Conservation (phyloP, 1,140 invertebrate species). For the Steinernema feltiae region DNA sequence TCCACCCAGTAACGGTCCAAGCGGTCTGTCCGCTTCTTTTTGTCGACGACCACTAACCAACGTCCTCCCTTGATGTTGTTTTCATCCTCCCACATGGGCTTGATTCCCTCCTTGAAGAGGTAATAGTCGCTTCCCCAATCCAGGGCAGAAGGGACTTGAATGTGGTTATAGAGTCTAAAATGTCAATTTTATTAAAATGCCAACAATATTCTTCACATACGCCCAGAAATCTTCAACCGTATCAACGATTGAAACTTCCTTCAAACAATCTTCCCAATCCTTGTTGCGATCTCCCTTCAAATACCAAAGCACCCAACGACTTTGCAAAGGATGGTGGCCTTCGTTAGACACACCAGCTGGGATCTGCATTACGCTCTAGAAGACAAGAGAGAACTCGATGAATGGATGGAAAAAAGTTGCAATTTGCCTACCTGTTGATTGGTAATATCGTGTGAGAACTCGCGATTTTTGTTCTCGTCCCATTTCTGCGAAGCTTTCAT, state of each 20-base stretch:
- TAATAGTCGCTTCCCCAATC: slow-evolving; percentile 86
- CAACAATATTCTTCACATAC: no score
- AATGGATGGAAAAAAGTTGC: no score
- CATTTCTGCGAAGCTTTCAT: no score
- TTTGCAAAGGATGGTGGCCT: slow-evolving; percentile 93
- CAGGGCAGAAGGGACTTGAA: slow-evolving; percentile 82
- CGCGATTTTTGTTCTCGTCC: no score
- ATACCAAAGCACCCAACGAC: slow-evolving; percentile 96
- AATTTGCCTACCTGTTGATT: no score
- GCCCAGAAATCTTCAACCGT: slow-evolving; percentile 99
- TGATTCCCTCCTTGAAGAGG: slow-evolving; percentile 79
- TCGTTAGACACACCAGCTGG: no score
- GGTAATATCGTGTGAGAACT: no score
- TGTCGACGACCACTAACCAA: slow-evolving; percentile 71
- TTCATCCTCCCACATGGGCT: slow-evolving; percentile 96
- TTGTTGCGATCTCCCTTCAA: slow-evolving; percentile 83
- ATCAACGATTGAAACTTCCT: slow-evolving; percentile 83
- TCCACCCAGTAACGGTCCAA: slow-evolving; percentile 91
- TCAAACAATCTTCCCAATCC: slow-evolving; percentile 86
- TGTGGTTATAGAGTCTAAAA: slow-evolving; percentile 82
- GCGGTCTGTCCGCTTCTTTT: slow-evolving; percentile 66
- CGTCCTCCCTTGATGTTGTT: slow-evolving; percentile 81
- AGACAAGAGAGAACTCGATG: no score
- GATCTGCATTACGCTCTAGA: no score
- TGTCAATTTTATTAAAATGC: no score